These are phyloP conservation scores for Cacatua alba DNA, from an alignment of 2,113 vertebrate genomes.

Conservation along the genomic window DNA sequence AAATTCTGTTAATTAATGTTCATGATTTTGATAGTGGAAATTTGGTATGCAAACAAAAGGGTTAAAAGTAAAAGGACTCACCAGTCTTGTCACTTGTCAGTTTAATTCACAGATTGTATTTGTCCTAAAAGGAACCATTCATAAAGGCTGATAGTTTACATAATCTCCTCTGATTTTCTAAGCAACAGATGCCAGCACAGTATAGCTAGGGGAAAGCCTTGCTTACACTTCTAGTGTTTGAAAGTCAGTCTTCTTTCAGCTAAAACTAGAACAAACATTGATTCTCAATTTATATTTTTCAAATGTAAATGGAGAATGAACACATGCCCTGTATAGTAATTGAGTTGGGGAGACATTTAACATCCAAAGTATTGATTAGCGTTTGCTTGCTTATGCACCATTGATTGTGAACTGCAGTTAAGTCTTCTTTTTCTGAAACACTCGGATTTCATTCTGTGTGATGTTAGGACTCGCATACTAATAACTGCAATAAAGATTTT, in stretches of 20 bases:
- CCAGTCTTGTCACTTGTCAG: neutral
- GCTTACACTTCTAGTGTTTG: neutral
- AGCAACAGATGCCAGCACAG: neutral
- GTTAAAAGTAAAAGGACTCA: neutral
- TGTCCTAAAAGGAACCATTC: neutral
- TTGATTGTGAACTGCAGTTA: too few relatives aligned
- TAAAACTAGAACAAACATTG: slow-evolving; percentile 33
- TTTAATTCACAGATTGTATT: neutral
- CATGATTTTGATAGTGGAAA: neutral
- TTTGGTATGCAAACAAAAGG: neutral
- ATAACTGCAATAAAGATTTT: too few relatives aligned
- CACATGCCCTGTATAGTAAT: neutral
- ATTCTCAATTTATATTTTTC: slow-evolving; percentile 62
- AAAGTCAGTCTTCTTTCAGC: slow-evolving; percentile 18
- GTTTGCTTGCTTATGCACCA: too few relatives aligned
- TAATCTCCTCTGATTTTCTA: neutral
- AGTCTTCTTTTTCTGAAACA: too few relatives aligned
- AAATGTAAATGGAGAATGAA: slow-evolving; percentile 63
- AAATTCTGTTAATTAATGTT: neutral
- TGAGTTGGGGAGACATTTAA: slow-evolving; percentile 54
- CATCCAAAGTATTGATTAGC: neutral
- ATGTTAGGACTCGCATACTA: too few relatives aligned
- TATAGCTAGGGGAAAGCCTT: neutral
- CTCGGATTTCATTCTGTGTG: too few relatives aligned
- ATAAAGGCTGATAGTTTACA: neutral